phyloP scores from a whole-genome alignment of 2,113 vertebrate species.

The Epinephelus moara region DNA sequence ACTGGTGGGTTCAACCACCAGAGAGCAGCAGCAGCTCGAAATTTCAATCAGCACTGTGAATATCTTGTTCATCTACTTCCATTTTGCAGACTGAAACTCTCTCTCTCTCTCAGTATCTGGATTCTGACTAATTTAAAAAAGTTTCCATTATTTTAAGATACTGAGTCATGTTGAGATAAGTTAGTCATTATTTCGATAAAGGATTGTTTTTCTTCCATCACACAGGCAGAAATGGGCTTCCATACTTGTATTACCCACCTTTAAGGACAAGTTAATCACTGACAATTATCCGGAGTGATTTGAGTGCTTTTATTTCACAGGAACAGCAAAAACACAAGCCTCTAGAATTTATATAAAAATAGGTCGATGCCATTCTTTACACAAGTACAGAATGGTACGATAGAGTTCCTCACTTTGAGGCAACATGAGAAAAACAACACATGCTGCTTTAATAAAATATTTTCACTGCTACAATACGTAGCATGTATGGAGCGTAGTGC shows the following conservation, averaged over 20 bases:
- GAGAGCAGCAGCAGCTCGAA: background rate
- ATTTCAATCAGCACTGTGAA: no score
- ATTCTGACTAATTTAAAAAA: no score
- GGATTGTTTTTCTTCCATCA: no score
- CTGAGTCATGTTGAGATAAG: no score
- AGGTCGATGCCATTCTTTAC: conserved; percentile 41
- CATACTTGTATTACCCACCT: no score
- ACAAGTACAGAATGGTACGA: conserved; percentile 44
- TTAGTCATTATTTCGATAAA: no score
- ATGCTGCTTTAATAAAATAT: conserved; percentile 61
- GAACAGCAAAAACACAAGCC: conserved; percentile 15
- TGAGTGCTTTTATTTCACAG: conserved; percentile 59
- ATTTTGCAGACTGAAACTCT: background rate
- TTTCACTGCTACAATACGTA: conserved; percentile 60
- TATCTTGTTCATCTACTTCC: no score
- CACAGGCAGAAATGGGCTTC: no score
- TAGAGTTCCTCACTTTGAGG: conserved; percentile 80
- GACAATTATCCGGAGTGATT: background rate
- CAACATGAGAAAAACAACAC: conserved; percentile 73
- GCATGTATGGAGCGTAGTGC: conserved; percentile 57
- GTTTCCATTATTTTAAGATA: no score
- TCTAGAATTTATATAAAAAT: conserved; percentile 15
- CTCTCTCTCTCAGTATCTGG: no score
- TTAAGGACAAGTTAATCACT: background rate
- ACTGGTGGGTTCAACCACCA: background rate